Evolutionary conservation across 2,797 vertebrate species (phyloP), one percentile per base, ranked within the genome.

Genomic region (Myripristis jacobus): DNA sequence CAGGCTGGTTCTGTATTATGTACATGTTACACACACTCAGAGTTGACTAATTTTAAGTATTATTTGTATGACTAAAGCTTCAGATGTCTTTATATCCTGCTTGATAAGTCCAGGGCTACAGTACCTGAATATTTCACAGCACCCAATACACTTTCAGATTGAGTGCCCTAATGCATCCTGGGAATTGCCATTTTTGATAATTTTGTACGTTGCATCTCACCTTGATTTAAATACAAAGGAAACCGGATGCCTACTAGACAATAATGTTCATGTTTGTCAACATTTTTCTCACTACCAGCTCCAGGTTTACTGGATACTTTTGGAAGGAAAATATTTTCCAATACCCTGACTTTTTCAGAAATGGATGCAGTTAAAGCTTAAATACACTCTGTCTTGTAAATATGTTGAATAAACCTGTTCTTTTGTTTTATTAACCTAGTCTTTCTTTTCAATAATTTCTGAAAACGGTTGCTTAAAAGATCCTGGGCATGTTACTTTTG

Each of bases 361-460:
- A 16, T 22, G 8, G 27, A 56, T 6, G 12, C 34, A 1, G 0
- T 51, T 0, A 2, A 19, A n/a, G 38, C 72, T 79, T 19, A 21
- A 2, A 7, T 27, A 18, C 24, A 18, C 60, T 62, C 47, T 59
- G 9, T 24, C 52, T 60, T 89, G 81, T 84, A 75, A 80, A 83
- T 83, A 66, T 4, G 24, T 66, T 76, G 63, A 89, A 88, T 87
- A 88, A 89, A 89, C 51, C 18, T 18, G 0, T 70, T 75, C 1
- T 6, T 12, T 72, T 57, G 46, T 59, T 83, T 74, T 54, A 46
- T 44, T 10, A 73, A 18, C 1, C 6, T 10, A 1, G 51, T 22
- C 0, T 2, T 36, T 10, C 12, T 56, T 46, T 11, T 11, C 11
- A 47, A 47, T 24, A 9, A 3, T 12, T 38, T 3, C 41, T 16